These are phyloP conservation scores for Todus mexicanus DNA, from an alignment of 2,797 vertebrate species.

Conservation along the genomic window DNA sequence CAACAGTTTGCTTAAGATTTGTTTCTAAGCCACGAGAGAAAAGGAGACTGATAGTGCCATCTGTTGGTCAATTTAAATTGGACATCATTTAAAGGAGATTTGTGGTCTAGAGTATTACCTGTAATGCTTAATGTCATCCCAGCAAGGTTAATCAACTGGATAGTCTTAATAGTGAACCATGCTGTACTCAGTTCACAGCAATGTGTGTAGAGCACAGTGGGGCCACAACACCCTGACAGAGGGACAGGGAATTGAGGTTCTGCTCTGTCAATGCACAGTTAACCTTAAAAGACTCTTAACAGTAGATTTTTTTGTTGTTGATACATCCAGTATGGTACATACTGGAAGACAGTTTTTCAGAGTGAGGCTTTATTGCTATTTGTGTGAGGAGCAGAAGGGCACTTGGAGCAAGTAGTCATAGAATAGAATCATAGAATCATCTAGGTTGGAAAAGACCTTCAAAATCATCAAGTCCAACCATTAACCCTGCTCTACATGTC, in stretches of 20 bases:
- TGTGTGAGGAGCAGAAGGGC: background rate
- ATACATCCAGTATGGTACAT: background rate
- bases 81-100: background rate
- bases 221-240: background rate
- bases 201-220: background rate
- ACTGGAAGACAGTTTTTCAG: background rate
- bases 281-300: background rate
- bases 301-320: background rate
- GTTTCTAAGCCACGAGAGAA: background rate
- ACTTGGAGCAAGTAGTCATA: background rate
- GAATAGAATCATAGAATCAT: no score
- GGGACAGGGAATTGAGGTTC: background rate
- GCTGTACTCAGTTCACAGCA: accelerated
- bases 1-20: background rate
- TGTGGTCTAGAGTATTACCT: background rate
- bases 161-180: background rate
- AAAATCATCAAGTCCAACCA: no score
- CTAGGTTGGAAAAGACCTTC: no score
- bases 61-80: constrained; percentile 70
- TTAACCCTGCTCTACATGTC: no score
- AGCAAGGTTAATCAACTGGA: background rate
- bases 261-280: background rate
- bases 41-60: constrained; percentile 75
- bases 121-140: accelerated
- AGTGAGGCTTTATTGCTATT: background rate